These are phyloP conservation scores for Torymus auratus DNA, from an alignment of 2,888 invertebrate species.

Conservation along the genomic window DNA sequence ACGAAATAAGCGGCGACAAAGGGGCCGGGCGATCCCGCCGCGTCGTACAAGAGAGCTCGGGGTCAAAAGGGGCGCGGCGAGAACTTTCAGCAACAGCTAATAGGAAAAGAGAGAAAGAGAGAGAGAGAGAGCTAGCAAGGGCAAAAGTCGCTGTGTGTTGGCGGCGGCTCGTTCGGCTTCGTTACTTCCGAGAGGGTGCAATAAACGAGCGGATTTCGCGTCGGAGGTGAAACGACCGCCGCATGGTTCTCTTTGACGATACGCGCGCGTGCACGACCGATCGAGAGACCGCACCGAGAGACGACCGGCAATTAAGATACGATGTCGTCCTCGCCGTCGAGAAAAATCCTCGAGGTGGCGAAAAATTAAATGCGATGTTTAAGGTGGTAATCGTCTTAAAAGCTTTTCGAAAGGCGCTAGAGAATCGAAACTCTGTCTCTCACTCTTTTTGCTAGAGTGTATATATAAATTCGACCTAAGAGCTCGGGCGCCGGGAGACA, in stretches of 20 bases:
- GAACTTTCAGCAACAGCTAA: slow-evolving; percentile 37
- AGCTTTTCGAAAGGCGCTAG: slow-evolving; percentile 25
- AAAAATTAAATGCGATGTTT: slow-evolving; percentile 42
- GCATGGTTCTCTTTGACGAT: background rate
- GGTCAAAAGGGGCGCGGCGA: background rate
- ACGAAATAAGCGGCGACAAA: slow-evolving; percentile 40
- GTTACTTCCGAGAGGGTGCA: slow-evolving; percentile 36
- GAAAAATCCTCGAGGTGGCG: background rate
- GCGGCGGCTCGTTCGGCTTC: slow-evolving; percentile 19
- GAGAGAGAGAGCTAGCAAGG: background rate
- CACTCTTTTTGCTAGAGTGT: background rate
- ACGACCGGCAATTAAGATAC: slow-evolving; percentile 16
- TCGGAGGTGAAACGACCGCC: background rate
- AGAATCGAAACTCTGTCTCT: background rate
- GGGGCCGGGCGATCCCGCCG: background rate
- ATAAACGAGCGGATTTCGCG: slow-evolving; percentile 45
- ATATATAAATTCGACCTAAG: slow-evolving; percentile 37
- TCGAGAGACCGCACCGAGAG: too few species aligned
- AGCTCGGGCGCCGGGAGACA: slow-evolving; percentile 17
- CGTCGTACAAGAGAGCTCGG: too few species aligned
- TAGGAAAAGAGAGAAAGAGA: slow-evolving; percentile 1
- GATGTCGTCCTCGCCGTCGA: background rate
- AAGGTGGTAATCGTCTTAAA: slow-evolving; percentile 46
- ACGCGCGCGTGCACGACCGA: too few species aligned
- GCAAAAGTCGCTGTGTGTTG: slow-evolving; percentile 5